Base-by-base conservation (phyloP, 2,113 vertebrate species). In the Channa maculata region DNA sequence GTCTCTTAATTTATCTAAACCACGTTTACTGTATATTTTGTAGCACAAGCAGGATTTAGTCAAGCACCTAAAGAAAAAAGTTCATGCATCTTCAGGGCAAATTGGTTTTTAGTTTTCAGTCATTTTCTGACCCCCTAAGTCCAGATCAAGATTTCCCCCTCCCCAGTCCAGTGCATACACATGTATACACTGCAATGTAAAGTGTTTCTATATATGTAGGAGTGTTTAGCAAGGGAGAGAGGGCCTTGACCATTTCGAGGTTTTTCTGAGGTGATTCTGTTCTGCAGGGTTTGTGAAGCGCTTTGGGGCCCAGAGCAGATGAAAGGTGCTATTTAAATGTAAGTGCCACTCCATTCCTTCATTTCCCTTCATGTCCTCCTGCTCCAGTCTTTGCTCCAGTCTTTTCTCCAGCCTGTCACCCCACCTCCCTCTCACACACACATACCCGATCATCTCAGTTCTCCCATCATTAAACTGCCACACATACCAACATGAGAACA, bases 281-380 rank as follows among this genome's bases (percentile, higher is more conserved):
- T 95, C 94, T 95, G 93, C 94, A 95, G 94, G 94, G 94, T 95
- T 93, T 95, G 94, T 94, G 94, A 95, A 93, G 94, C 94, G 92
- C 93, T 95, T 94, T 95, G 94, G 94, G 94, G 93, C 92, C 94
- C 94, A 92, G 94, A 95, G 94, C 94, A 95, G 94, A 95, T 95
- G 94, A 95, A 95, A 94, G 94, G 94, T 94, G 94, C 94, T 93
- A 95, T 95, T 94, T 95, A 95, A 95, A 95, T 95, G 94, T 95
- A 95, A 95, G 94, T 95, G 94, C 92, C 93, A 93, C 93, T 94
- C 86, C 94, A 94, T 95, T 94, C 93, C 93, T 93, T 94, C 93
- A 95, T 94, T 93, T 94, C 90, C 91, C 91, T 92, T 90, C 91
- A 93, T 92, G 80, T 93, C 91, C 88, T 90, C 80, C 82, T 91